Evolutionary conservation across 1,140 invertebrate species (phyloP).

Genomic region (Drosophila paulistorum): DNA sequence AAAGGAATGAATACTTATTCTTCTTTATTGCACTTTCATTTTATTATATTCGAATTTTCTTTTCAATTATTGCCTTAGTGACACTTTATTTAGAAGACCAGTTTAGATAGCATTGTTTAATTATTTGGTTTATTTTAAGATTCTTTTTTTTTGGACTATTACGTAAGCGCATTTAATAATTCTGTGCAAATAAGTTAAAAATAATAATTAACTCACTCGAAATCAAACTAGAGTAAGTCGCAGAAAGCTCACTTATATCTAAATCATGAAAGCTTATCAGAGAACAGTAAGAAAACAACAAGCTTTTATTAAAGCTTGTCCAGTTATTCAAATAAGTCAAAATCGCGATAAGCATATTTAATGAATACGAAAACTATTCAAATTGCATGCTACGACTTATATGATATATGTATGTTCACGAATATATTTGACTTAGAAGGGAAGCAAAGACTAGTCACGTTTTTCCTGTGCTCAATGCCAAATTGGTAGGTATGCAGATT

Average conservation of each 20-base stretch:
- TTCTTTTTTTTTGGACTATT: background rate
- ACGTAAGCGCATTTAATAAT: conserved; percentile 14
- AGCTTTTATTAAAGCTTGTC: conserved; percentile 37
- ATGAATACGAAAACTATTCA: conserved; percentile 16
- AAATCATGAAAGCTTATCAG: conserved; percentile 38
- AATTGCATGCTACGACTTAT: conserved; percentile 39
- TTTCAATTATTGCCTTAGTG: too few species aligned
- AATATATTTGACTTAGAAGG: conserved; percentile 37
- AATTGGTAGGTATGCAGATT: conserved; percentile 60
- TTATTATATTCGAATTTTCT: too few species aligned
- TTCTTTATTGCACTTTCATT: too few species aligned
- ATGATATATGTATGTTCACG: conserved; percentile 43
- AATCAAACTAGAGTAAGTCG: background rate
- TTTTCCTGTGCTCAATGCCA: conserved; percentile 60
- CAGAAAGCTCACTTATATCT: conserved; percentile 34
- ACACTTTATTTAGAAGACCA: background rate
- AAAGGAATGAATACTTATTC: too few species aligned
- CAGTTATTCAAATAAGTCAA: conserved; percentile 50
- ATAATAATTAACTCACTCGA: conserved; percentile 47
- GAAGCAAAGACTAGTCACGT: conserved; percentile 57
- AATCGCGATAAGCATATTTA: conserved; percentile 41
- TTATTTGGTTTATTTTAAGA: background rate
- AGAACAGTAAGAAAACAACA: conserved; percentile 34
- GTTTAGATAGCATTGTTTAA: background rate
- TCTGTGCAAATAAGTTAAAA: conserved; percentile 42